Evolutionary conservation across 2,113 vertebrate species (phyloP), one percentile per base, ranked within the genome.

Genomic region (Psophia crepitans): DNA sequence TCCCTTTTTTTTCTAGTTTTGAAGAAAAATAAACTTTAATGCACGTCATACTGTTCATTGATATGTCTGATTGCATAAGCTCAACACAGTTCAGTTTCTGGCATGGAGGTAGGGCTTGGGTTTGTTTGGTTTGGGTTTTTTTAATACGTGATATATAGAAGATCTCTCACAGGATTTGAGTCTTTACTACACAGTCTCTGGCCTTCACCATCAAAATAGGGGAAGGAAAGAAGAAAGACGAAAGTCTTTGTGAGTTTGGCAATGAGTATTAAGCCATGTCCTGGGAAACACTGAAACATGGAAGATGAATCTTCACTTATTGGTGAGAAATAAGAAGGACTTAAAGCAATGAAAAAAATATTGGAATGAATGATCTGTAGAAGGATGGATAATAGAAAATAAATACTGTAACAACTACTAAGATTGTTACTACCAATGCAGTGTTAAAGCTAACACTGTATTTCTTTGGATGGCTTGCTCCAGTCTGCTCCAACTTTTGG

Each of bases 281-380:
- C 33, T 74, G 49, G 61, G 63, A 88, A 94, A 90, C 24, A 77
- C n/a, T n/a, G n/a, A n/a, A n/a, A n/a, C n/a, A n/a, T 19, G 73
- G 66, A 94, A 92, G 89, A 96, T 95, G 53, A 90, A 92, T 95
- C 76, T 65, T 51, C 4, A 7, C 51, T 93, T 93, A 78, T 84
- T 94, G 88, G 44, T 96, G 80, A 63, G 84, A 95, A 97, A 96
- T 91, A 85, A 64, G 12, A 85, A 64, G 12, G 48, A 66, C 51
- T 53, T 53, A 53, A 56, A 68, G 56, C 44, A 1, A 46, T 54
- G 78, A 46, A 74, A 87, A 87, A 92, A 94, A 71, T 63, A 76
- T 20, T 92, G 26, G 76, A 91, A 91, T 41, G 32, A 44, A 79
- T 89, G 8, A 88, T 81, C 39, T 71, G 51, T 63, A 51, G 44